These are phyloP conservation scores for Todiramphus chloris DNA, from an alignment of 2,113 vertebrate species.

Conservation along the genomic window DNA sequence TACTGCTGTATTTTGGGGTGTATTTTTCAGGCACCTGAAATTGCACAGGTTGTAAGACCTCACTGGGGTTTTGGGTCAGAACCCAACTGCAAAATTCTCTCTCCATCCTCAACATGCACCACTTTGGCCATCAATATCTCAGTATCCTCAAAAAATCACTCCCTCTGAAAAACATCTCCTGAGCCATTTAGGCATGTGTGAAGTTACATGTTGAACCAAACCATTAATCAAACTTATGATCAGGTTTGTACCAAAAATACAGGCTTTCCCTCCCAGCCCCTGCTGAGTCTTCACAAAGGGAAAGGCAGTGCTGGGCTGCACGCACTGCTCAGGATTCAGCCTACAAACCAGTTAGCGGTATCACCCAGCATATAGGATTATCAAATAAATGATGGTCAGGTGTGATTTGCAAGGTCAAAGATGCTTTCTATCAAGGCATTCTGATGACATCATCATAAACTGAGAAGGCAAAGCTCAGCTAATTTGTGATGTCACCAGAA, in stretches of 20 bases:
- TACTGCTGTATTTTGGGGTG: fast-evolving
- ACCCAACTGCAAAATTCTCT: fast-evolving
- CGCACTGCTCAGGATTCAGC: neutral
- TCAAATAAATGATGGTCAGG: neutral
- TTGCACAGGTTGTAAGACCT: neutral
- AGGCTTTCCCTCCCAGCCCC: neutral
- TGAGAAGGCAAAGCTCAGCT: constrained; percentile 36
- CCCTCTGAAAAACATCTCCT: neutral
- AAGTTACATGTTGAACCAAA: fast-evolving
- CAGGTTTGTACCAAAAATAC: neutral
- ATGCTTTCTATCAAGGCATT: neutral
- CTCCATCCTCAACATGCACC: too few species aligned
- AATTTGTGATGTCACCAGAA: constrained; percentile 44
- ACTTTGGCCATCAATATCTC: neutral
- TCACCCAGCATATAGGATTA: neutral
- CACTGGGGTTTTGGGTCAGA: fast-evolving
- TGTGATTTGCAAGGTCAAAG: neutral
- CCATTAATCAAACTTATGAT: fast-evolving
- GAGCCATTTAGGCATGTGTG: neutral
- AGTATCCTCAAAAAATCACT: neutral
- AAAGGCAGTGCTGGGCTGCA: fast-evolving
- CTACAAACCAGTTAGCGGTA: neutral
- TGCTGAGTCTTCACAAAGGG: neutral
- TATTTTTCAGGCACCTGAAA: neutral
- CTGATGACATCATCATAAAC: constrained; percentile 56